phyloP scores from a whole-genome alignment of 2,797 vertebrate species.

The Cottoperca gobio region DNA sequence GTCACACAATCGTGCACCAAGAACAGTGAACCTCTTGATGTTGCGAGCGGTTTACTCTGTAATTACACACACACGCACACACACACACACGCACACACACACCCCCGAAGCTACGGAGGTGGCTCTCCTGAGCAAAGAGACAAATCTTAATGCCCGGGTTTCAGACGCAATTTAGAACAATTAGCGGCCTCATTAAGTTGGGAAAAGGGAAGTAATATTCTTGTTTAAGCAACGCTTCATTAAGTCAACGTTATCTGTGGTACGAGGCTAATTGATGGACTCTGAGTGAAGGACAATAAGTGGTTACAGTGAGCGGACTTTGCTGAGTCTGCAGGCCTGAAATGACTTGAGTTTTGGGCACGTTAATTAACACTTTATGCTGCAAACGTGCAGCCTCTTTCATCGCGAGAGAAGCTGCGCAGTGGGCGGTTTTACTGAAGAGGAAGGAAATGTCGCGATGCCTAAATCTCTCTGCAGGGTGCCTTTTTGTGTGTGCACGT shows the following conservation, averaged over 20 bases:
- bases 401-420: slow-evolving; percentile 22
- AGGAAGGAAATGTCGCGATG: slow-evolving; percentile 31
- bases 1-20: slow-evolving; percentile 57
- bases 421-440: not conserved
- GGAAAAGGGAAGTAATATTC: slow-evolving; percentile 81
- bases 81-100: not conserved
- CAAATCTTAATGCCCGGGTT: slow-evolving; percentile 72
- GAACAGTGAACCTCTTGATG: slow-evolving; percentile 80
- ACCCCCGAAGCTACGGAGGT: slow-evolving; percentile 79
- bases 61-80: slow-evolving; percentile 64
- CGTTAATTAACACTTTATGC: not conserved
- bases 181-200: slow-evolving; percentile 84
- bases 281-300: slow-evolving; percentile 55
- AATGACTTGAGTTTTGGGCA: not conserved
- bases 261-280: slow-evolving; percentile 73
- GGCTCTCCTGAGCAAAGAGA: slow-evolving; percentile 58
- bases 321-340: slow-evolving; percentile 1
- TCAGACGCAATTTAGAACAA: slow-evolving; percentile 81
- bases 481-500: not conserved
- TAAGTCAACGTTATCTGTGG: slow-evolving; percentile 75
- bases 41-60: slow-evolving; percentile 64
- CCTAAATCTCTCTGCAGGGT: slow-evolving; percentile 22
- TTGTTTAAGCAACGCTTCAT: slow-evolving; percentile 77
- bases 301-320: not conserved
- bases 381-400: not conserved